These are phyloP conservation scores for Cherax quadricarinatus DNA, from an alignment of 1,140 invertebrate species.

Conservation along the genomic window DNA sequence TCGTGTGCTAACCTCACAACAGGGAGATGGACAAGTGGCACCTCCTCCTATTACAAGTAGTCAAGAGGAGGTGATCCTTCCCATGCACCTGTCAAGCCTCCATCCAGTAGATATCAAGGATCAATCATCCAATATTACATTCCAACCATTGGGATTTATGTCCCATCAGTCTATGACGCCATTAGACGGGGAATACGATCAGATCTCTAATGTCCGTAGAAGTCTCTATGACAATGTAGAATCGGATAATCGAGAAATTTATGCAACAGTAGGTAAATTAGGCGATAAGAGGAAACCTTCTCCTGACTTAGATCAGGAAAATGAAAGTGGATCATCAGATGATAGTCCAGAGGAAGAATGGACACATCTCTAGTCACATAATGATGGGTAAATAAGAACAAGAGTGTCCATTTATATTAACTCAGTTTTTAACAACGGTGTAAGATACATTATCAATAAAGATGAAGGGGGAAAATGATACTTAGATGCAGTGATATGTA, in stretches of 20 bases:
- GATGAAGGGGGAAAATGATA: too few relatives aligned
- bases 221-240: constrained; percentile 36
- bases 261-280: constrained; percentile 9
- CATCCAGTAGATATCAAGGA: not conserved
- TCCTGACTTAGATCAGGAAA: not conserved
- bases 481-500: too few relatives aligned
- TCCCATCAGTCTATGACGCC: not conserved
- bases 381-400: not conserved
- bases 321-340: constrained; percentile 30
- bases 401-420: too few relatives aligned
- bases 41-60: not conserved
- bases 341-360: constrained; percentile 64
- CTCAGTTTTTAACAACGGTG: too few relatives aligned
- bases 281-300: not conserved
- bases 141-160: not conserved
- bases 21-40: constrained; percentile 43
- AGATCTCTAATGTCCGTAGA: not conserved
- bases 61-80: not conserved
- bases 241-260: not conserved
- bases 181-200: constrained; percentile 15
- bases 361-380: constrained; percentile 46
- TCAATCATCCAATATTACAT: not conserved
- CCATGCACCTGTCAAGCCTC: constrained; percentile 26
- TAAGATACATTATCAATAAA: too few relatives aligned
- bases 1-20: constrained; percentile 56